These are phyloP conservation scores for Porites australiensis DNA, from an alignment of 64 coral and sea anemone species.

Conservation along the genomic window DNA sequence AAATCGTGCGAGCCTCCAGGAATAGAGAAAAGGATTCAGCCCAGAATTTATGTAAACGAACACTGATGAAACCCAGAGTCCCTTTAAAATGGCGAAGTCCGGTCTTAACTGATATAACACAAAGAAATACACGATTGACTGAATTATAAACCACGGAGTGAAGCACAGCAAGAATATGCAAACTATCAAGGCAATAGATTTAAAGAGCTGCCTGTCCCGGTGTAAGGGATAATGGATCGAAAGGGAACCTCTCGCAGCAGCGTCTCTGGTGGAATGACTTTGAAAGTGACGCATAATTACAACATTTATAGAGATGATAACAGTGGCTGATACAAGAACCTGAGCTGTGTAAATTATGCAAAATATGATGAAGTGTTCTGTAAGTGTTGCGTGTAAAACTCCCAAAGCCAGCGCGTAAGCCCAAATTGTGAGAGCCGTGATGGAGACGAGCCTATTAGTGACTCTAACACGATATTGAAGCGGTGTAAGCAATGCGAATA, in stretches of 20 bases:
- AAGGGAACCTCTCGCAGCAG: background rate
- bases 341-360: background rate
- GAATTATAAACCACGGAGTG: background rate
- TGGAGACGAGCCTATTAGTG: background rate
- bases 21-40: constrained; percentile 7
- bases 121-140: background rate
- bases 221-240: background rate
- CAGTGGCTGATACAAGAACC: background rate
- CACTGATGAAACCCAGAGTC: background rate
- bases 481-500: constrained; percentile 19
- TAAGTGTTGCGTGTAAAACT: background rate
- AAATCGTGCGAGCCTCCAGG: background rate
- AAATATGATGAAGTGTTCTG: background rate
- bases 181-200: background rate
- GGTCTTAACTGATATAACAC: background rate
- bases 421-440: background rate
- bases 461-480: constrained; percentile 12
- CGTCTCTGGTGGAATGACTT: background rate
- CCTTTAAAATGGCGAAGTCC: background rate
- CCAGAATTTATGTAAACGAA: background rate
- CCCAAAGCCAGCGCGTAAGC: background rate
- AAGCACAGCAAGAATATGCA: background rate
- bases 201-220: background rate
- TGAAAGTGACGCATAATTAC: background rate
- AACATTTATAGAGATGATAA: background rate